Conservation (phyloP, 2,888 invertebrate species). For the Torymus texanus region DNA sequence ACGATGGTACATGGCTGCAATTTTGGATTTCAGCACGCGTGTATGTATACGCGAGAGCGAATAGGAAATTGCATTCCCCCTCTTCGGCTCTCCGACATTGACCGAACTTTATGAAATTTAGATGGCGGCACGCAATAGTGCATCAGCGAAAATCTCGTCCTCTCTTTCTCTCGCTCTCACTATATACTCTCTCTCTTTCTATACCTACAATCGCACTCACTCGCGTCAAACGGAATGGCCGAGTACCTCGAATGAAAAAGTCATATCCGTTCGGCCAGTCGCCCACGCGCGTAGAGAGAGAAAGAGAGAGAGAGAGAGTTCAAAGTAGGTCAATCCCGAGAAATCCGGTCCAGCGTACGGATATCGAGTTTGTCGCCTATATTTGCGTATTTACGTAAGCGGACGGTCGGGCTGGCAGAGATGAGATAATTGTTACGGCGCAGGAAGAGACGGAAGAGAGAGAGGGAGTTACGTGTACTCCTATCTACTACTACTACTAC, state of each 20-base stretch:
- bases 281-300: background rate
- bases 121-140: background rate
- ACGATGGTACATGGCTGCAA: too few species aligned
- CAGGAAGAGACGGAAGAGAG: conserved; percentile 1
- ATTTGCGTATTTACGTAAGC: conserved; percentile 38
- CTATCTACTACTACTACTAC: background rate
- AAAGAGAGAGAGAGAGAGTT: background rate
- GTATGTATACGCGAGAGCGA: too few species aligned
- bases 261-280: background rate
- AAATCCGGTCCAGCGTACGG: background rate
- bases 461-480: background rate
- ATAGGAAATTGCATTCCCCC: too few species aligned
- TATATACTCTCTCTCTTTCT: background rate
- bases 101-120: too few species aligned
- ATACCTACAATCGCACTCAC: background rate
- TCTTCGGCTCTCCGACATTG: too few species aligned
- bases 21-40: too few species aligned
- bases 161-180: too few species aligned
- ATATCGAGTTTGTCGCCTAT: too few species aligned
- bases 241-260: conserved; percentile 4
- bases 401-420: background rate
- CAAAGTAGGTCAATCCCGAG: conserved; percentile 46
- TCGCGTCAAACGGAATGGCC: background rate
- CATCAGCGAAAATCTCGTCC: background rate
- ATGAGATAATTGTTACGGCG: conserved; percentile 52